Conservation (phyloP, 1,140 invertebrate genomes). For the Camponotus floridanus region DNA sequence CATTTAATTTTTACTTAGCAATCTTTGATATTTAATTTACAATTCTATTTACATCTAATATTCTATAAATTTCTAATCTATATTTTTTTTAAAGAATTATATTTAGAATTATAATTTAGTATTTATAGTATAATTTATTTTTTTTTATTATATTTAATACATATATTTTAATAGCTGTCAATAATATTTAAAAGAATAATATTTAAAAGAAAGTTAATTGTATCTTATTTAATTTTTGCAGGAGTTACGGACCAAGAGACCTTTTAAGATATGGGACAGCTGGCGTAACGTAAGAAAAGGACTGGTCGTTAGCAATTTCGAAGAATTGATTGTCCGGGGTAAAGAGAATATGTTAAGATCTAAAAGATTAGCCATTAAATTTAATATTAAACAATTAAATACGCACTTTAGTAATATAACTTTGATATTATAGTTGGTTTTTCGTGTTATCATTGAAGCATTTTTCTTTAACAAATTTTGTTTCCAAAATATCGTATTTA, state of each 20-base stretch:
- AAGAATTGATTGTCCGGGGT: slow-evolving; percentile 96
- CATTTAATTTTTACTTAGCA: slow-evolving; percentile 1
- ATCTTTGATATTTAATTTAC: too few relatives aligned
- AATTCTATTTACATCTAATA: not conserved
- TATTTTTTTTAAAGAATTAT: not conserved
- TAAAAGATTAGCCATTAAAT: not conserved
- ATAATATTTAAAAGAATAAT: not conserved
- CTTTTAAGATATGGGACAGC: slow-evolving; percentile 99
- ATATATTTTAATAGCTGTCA: not conserved
- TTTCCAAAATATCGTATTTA: not conserved
- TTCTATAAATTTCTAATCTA: slow-evolving; percentile 2
- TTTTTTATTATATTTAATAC: not conserved
- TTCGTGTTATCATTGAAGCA: not conserved
- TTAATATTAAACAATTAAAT: slow-evolving; percentile 3
- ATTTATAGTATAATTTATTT: not conserved
- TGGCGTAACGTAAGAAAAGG: slow-evolving; percentile 97
- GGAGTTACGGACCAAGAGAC: slow-evolving; percentile 97
- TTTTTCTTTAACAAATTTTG: not conserved
- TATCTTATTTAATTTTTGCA: slow-evolving; percentile 81
- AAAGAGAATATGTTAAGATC: slow-evolving; percentile 64
- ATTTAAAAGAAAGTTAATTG: not conserved
- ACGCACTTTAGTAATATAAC: too few relatives aligned
- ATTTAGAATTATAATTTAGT: not conserved
- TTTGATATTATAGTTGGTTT: not conserved
- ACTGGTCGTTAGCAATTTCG: slow-evolving; percentile 95